Base-by-base conservation (phyloP, 2,113 vertebrate species). In the Terrapene triunguis region DNA sequence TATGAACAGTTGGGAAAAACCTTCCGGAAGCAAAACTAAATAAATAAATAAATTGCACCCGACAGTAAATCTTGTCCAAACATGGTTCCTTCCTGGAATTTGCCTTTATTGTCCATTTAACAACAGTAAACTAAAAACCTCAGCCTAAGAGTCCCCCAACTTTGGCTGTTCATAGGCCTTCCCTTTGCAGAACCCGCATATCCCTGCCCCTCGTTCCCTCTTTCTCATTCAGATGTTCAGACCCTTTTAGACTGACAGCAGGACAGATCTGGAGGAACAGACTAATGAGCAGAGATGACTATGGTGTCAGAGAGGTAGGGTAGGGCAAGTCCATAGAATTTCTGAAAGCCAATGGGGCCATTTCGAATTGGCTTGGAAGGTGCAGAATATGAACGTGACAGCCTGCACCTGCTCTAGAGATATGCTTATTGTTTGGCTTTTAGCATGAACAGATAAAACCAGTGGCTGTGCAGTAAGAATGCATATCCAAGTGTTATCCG, bases 381-480 rank as follows among this genome's bases (percentile, higher is more conserved):
- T 85, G 95, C 92, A 94, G 90, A 92, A 54, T 97, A 85, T 93
- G 80, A 94, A 92, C 94, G 47, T 78, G 83, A 47, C 62, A 80
- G 95, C 96, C 94, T 96, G 84, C 90, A 95, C 88, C 83, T 97
- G 53, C 89, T 79, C 90, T 89, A 83, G 81, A 78, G 94, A 83
- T 87, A 93, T 95, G 98, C 96, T 92, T 94, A 96, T 96, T 93
- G 91, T 80, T 91, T 95, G 97, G 97, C 96, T 97, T 97, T 92
- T 96, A 82, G 90, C 81, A 87, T 82, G 95, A 97, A 93, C 95
- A 85, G 96, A 92, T 80, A 94, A 92, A 97, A 89, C 82, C 16
- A 13, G 44, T 82, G 85, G 96, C 94, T 96, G 92, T 89, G 59
- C 96, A 97, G 91, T 54, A 65, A 96, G 94, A 95, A 96, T 89